A percentile compares a stretch with the other conserved stretches of the same genome.
Conservation (phyloP, 2,797 vertebrate species). For the Thalassophryne amazonica region DNA sequence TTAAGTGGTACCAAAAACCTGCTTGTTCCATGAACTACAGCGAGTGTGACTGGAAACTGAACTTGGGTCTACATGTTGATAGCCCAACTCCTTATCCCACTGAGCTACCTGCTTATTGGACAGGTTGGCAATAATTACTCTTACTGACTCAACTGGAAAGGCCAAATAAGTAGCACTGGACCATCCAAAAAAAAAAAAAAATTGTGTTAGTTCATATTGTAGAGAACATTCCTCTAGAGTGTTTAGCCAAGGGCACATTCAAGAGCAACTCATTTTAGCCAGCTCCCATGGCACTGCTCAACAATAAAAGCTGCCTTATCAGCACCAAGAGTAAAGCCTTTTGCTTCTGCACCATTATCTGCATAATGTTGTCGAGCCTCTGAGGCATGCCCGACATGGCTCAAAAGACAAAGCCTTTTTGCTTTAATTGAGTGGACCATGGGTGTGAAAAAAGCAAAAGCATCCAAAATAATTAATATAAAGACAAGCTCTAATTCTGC, state of each 20-base stretch:
- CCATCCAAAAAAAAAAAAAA: constrained; percentile 31
- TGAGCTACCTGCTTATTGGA: no score
- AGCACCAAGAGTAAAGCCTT: constrained; percentile 29
- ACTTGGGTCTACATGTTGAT: no score
- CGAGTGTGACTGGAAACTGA: no score
- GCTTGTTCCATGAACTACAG: no score
- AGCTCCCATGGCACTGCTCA: constrained; percentile 30
- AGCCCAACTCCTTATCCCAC: no score
- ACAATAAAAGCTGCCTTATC: constrained; percentile 29
- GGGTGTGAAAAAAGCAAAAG: constrained; percentile 10
- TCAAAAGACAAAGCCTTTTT: no score
- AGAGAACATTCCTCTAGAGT: constrained; percentile 11
- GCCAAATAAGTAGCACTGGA: constrained; percentile 2
- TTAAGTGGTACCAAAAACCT: no score
- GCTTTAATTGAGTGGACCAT: no score
- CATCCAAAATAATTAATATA: neutral
- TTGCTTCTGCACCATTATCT: constrained; percentile 23
- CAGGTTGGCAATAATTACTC: neutral
- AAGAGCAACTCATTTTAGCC: constrained; percentile 55
- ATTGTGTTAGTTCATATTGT: constrained; percentile 21
- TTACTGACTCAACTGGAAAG: neutral
- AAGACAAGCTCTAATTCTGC: neutral
- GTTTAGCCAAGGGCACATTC: constrained; percentile 50
- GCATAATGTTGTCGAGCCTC: neutral
- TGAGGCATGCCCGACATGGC: no score